Evolutionary conservation across 2,797 vertebrate genomes (phyloP).

Genomic region (Zalophus californianus): DNA sequence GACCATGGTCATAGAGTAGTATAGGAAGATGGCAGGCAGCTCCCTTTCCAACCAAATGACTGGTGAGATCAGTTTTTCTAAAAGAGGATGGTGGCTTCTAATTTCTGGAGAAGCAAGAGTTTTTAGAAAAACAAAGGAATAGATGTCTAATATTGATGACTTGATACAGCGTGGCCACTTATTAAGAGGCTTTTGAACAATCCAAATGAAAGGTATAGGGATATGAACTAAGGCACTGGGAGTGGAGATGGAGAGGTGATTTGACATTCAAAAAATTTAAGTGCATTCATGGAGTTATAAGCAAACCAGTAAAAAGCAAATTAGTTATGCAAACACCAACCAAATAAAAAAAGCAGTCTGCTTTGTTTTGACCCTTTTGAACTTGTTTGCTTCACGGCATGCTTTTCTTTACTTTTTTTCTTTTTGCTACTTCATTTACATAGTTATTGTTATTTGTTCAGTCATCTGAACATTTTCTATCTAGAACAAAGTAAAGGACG

Average conservation of each 20-base stretch:
- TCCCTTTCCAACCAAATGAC: background rate
- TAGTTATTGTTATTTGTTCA: constrained; percentile 24
- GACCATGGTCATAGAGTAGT: background rate
- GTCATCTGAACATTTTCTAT: constrained; percentile 45
- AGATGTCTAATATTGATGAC: background rate
- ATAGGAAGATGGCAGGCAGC: background rate
- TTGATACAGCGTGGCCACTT: background rate
- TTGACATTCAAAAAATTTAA: constrained; percentile 1
- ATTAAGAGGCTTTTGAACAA: background rate
- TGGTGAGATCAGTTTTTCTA: background rate
- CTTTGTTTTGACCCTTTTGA: background rate
- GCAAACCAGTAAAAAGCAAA: constrained; percentile 1
- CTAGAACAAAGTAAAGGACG: background rate
- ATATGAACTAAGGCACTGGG: background rate
- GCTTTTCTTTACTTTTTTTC: no score
- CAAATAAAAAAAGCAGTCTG: background rate
- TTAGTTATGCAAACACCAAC: background rate
- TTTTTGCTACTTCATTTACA: constrained; percentile 39
- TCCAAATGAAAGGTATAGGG: background rate
- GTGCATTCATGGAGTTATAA: background rate
- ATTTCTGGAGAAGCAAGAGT: background rate
- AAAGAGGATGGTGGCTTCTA: background rate
- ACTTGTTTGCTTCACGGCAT: background rate
- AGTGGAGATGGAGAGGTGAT: background rate
- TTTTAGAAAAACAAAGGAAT: background rate